A percentile compares a stretch with the other conserved stretches of the same genome.
phyloP scores from a whole-genome alignment of 2,797 vertebrate species.

The Sebastes paucispinis region DNA sequence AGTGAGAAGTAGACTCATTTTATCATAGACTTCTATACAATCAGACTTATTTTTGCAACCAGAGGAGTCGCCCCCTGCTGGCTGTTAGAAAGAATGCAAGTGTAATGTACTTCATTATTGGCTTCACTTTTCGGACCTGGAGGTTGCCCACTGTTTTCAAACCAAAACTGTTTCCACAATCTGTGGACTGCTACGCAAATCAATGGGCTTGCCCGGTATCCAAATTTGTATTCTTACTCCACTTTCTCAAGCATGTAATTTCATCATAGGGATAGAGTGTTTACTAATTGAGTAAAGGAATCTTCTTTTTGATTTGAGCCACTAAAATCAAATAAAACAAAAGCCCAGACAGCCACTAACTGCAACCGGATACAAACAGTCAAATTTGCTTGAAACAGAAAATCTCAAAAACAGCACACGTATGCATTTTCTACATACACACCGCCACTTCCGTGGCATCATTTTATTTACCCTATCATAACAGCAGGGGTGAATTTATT shows the following conservation, averaged over 20 bases:
- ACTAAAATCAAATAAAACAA: conserved; percentile 27
- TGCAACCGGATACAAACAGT: conserved; percentile 21
- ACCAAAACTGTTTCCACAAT: neutral
- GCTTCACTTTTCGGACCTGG: too few relatives aligned
- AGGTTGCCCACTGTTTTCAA: too few relatives aligned
- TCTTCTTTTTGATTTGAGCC: conserved; percentile 15
- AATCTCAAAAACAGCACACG: conserved; percentile 14
- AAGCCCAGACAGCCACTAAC: conserved; percentile 13
- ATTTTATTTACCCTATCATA: conserved; percentile 43
- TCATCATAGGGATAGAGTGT: neutral
- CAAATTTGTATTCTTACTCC: neutral
- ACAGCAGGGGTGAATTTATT: conserved; percentile 48
- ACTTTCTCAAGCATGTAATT: conserved; percentile 11
- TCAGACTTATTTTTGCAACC: too few relatives aligned
- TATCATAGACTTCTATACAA: too few relatives aligned
- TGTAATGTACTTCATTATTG: rapidly evolving
- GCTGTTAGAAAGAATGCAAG: too few relatives aligned
- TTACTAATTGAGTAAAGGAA: conserved; percentile 11
- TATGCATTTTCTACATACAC: conserved; percentile 25
- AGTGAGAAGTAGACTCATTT: rapidly evolving
- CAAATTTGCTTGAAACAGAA: conserved; percentile 12
- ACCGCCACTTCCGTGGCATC: neutral
- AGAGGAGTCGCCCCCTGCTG: too few relatives aligned
- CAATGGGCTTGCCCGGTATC: neutral
- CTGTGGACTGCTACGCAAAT: neutral